These are phyloP conservation scores for Sciaenops ocellatus DNA, from an alignment of 2,797 vertebrate species.

Conservation along the genomic window DNA sequence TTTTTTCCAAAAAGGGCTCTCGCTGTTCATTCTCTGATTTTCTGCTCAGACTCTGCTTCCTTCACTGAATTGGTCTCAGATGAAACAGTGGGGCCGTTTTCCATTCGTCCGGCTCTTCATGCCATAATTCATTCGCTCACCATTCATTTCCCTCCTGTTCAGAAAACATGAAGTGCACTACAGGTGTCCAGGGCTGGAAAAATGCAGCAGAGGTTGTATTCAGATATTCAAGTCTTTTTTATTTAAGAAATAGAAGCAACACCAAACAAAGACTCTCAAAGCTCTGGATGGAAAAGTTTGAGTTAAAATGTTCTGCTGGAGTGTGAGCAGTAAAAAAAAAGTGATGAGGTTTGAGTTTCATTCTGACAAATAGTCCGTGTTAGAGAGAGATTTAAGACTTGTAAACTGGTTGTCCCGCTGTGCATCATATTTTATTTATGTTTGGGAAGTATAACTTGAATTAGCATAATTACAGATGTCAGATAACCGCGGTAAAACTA, in stretches of 20 bases:
- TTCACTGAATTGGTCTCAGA: constrained; percentile 22
- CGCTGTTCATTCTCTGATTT: constrained; percentile 25
- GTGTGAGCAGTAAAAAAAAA: not conserved
- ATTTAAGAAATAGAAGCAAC: not conserved
- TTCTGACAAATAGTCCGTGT: not conserved
- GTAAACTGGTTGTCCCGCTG: not conserved
- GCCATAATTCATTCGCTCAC: constrained; percentile 32
- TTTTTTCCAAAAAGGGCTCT: not conserved
- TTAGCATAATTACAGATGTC: not conserved
- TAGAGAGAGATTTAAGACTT: not conserved
- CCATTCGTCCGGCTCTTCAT: constrained; percentile 18
- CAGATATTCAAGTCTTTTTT: not conserved
- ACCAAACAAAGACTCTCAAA: not conserved
- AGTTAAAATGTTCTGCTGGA: not conserved
- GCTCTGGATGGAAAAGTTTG: not conserved
- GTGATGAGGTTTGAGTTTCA: not conserved
- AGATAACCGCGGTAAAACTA: not conserved
- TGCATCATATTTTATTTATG: not conserved
- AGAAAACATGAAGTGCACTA: constrained; percentile 20
- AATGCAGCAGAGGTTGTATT: not conserved
- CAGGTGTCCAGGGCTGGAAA: not conserved
- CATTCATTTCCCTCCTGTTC: constrained; percentile 6
- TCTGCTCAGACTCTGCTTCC: constrained; percentile 22
- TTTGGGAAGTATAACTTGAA: not conserved
- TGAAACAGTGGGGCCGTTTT: constrained; percentile 16